These are phyloP conservation scores for Thecophora atra DNA, from an alignment of 2,888 invertebrate genomes.

Conservation along the genomic window DNA sequence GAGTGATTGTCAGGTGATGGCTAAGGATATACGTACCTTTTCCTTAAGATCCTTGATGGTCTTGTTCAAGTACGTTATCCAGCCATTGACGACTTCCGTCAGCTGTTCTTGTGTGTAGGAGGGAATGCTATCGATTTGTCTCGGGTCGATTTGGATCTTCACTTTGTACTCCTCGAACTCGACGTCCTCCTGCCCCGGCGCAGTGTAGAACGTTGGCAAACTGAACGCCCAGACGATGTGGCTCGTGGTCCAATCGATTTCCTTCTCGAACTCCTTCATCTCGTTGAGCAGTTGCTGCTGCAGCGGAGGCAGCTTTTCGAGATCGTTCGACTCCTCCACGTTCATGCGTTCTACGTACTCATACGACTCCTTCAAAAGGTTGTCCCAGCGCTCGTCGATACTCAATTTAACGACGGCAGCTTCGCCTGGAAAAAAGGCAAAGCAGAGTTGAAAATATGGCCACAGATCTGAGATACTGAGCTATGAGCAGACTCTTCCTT, in stretches of 20 bases:
- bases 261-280: conserved; percentile 68
- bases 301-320: conserved; percentile 54
- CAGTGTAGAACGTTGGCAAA: conserved; percentile 63
- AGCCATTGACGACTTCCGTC: conserved; percentile 68
- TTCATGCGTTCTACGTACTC: conserved; percentile 66
- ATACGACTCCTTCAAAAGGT: conserved; percentile 67
- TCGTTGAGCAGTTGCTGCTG: conserved; percentile 61
- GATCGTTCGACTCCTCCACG: conserved; percentile 52
- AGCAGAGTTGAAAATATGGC: not conserved
- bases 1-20: no score
- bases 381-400: conserved; percentile 72
- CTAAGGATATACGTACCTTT: conserved; percentile 50
- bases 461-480: not conserved
- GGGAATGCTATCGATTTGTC: conserved; percentile 52
- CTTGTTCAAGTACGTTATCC: conserved; percentile 68
- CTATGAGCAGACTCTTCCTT: conserved; percentile 17
- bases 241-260: conserved; percentile 67
- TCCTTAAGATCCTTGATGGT: conserved; percentile 59
- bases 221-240: conserved; percentile 64
- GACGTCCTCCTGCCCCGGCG: conserved; percentile 62
- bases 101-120: conserved; percentile 66
- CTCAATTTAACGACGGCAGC: conserved; percentile 60
- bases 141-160: conserved; percentile 60
- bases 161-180: conserved; percentile 63
- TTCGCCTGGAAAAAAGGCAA: conserved; percentile 38